Conservation (phyloP, 2,113 vertebrate genomes). For the Microcebus jonahi region DNA sequence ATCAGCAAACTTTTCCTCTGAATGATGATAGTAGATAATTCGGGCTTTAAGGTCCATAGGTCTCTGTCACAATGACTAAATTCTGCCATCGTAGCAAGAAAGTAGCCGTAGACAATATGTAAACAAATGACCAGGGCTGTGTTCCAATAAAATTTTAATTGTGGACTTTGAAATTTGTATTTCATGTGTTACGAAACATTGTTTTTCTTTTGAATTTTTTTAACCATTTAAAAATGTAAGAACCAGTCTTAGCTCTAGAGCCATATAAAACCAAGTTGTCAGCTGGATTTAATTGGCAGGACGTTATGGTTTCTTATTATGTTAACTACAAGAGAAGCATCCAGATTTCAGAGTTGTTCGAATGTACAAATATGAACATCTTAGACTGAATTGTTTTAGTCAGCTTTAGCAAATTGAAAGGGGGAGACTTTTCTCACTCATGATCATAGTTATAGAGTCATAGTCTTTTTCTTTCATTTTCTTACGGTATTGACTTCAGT, state of each 20-base stretch:
- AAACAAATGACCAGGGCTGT: neutral
- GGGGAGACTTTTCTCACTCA: neutral
- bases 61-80: neutral
- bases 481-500: neutral
- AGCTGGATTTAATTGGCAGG: neutral
- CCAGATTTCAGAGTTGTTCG: neutral
- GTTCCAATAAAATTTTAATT: conserved; percentile 14
- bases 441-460: neutral
- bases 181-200: neutral
- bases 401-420: neutral
- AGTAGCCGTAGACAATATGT: neutral
- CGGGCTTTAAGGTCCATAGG: neutral
- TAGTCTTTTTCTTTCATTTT: conserved; percentile 43
- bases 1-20: neutral
- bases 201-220: neutral
- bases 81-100: neutral
- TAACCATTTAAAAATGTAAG: neutral
- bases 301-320: neutral
- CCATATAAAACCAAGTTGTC: neutral
- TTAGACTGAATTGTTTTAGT: neutral
- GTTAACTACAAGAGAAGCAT: neutral
- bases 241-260: neutral
- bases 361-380: neutral
- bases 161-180: neutral
- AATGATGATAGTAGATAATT: neutral